A percentile compares a stretch with the other conserved stretches of the same genome.
Conservation (phyloP, 2,888 invertebrate species). For the Liopterus haemorrhoidalis region DNA sequence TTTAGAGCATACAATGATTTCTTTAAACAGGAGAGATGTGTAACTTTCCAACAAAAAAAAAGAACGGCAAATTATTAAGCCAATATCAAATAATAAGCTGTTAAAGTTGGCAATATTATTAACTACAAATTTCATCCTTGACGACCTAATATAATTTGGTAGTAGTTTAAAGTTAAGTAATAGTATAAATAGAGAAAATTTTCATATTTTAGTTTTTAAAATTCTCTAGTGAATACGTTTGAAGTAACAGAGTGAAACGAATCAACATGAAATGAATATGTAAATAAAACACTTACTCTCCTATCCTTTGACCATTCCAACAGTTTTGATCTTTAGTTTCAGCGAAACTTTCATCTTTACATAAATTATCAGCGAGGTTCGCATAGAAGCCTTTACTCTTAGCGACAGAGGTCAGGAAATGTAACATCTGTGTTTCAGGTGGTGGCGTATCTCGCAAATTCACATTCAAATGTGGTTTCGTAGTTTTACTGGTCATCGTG, state of each 20-base stretch:
- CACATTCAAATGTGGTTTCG: conserved; percentile 35
- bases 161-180: no score
- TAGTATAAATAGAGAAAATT: no score
- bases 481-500: conserved; percentile 37
- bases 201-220: no score
- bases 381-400: conserved; percentile 78
- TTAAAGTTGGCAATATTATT: no score
- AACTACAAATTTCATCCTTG: no score
- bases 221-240: neutral
- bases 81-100: no score
- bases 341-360: conserved; percentile 66
- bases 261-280: neutral
- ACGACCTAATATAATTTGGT: no score
- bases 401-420: conserved; percentile 59
- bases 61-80: no score
- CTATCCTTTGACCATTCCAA: conserved; percentile 75
- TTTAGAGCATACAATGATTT: no score
- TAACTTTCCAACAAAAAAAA: no score
- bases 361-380: conserved; percentile 72
- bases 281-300: conserved; percentile 58
- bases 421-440: conserved; percentile 58
- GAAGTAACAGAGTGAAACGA: no score
- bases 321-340: conserved; percentile 62
- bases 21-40: no score
- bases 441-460: conserved; percentile 53